These are phyloP conservation scores for Melanargia galathea DNA, from an alignment of 2,888 invertebrate genomes.

Conservation along the genomic window DNA sequence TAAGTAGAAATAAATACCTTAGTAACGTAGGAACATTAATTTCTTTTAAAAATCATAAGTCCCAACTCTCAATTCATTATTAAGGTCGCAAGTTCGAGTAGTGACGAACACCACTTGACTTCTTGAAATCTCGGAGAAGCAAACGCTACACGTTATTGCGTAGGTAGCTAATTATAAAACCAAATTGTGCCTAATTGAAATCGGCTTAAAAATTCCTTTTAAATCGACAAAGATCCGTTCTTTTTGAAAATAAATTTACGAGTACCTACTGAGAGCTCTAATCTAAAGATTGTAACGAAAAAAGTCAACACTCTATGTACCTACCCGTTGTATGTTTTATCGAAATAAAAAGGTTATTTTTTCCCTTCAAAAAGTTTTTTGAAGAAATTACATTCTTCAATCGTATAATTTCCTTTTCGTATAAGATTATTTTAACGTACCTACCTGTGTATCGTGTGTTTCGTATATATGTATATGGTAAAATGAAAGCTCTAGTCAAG, in stretches of 20 bases:
- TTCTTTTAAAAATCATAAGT: background rate
- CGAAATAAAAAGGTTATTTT: background rate
- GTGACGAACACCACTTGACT: slow-evolving; percentile 7
- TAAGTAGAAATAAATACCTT: background rate
- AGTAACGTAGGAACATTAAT: background rate
- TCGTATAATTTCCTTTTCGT: background rate
- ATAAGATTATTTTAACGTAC: background rate
- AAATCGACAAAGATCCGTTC: background rate
- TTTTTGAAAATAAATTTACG: background rate
- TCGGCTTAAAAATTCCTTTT: background rate
- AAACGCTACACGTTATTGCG: background rate
- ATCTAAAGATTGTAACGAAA: background rate
- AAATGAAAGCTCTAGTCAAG: background rate
- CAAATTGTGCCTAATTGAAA: background rate
- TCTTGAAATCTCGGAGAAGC: background rate
- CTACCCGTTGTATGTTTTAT: background rate
- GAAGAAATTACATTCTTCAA: background rate
- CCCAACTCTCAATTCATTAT: background rate
- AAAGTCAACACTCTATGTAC: background rate
- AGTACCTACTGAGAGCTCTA: background rate
- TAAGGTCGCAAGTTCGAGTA: background rate
- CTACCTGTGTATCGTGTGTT: background rate
- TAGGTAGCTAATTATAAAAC: background rate
- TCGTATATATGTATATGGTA: background rate
- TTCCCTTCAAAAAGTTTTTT: background rate